Evolutionary conservation across 2,797 vertebrate genomes (phyloP).

Genomic region (Galagoides demidoff): DNA sequence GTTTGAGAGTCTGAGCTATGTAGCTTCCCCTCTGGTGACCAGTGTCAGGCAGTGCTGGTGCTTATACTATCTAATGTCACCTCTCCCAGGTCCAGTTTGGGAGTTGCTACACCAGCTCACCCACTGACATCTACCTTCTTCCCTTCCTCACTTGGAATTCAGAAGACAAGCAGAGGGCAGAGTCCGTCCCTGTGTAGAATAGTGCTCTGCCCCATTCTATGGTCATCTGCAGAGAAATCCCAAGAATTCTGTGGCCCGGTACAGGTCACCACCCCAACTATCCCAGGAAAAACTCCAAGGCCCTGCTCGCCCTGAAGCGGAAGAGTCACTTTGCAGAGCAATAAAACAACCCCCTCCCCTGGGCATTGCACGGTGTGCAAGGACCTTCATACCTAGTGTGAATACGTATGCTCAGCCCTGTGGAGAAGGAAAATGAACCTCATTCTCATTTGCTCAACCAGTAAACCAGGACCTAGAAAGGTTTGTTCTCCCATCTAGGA

Average conservation of each 20-base stretch:
- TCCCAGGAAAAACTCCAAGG: neutral
- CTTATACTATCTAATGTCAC: neutral
- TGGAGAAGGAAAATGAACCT: neutral
- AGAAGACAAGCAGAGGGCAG: neutral
- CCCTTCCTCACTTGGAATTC: neutral
- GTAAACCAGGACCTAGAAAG: neutral
- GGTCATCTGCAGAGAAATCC: neutral
- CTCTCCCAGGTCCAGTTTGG: neutral
- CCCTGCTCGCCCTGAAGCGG: neutral
- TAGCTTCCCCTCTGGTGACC: neutral
- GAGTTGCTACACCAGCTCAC: neutral
- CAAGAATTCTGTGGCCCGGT: neutral
- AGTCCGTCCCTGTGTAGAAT: neutral
- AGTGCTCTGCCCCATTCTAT: neutral
- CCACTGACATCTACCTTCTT: neutral
- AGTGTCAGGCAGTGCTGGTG: neutral
- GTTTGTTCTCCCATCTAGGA: neutral
- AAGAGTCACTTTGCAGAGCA: neutral
- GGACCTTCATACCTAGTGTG: neutral
- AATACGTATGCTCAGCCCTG: neutral
- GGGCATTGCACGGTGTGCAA: no score
- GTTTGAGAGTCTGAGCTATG: neutral
- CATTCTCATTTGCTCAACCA: neutral
- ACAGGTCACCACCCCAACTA: neutral
- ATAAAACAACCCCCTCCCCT: neutral